phyloP scores from a whole-genome alignment of 1,140 invertebrate species.

The Rhagoletis pomonella region DNA sequence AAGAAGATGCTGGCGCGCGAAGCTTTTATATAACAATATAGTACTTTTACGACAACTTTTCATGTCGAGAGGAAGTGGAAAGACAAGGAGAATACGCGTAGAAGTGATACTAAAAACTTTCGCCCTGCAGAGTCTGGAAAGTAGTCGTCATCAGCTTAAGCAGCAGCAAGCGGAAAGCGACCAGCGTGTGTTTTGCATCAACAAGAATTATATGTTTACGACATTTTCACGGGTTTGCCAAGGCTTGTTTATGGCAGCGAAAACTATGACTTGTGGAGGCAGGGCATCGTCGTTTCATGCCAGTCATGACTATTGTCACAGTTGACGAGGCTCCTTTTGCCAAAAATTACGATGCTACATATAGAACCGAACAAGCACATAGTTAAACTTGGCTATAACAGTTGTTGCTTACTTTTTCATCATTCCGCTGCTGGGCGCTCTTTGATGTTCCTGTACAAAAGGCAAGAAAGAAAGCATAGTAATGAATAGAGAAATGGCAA shows the following conservation, averaged over 20 bases:
- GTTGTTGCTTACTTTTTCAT: neutral
- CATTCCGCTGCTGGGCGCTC: no score
- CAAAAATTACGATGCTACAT: neutral
- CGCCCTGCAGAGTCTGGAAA: neutral
- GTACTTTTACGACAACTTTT: no score
- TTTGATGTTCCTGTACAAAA: neutral
- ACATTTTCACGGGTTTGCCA: neutral
- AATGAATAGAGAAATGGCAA: constrained; percentile 1
- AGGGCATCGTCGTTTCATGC: neutral
- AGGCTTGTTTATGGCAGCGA: neutral
- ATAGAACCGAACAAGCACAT: no score
- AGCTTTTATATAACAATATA: no score
- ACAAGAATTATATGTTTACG: neutral
- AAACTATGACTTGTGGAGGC: neutral
- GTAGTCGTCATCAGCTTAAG: neutral
- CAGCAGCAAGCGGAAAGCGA: neutral
- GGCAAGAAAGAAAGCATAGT: neutral
- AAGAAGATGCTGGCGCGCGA: neutral
- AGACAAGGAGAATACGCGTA: neutral
- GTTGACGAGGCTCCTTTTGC: neutral
- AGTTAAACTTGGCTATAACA: neutral
- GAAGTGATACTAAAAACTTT: neutral
- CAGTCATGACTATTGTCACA: constrained; percentile 21
- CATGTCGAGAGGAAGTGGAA: neutral
- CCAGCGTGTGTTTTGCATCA: neutral